These are phyloP conservation scores for Choristoneura rosaceana DNA, from an alignment of 2,888 invertebrate genomes.

Conservation along the genomic window DNA sequence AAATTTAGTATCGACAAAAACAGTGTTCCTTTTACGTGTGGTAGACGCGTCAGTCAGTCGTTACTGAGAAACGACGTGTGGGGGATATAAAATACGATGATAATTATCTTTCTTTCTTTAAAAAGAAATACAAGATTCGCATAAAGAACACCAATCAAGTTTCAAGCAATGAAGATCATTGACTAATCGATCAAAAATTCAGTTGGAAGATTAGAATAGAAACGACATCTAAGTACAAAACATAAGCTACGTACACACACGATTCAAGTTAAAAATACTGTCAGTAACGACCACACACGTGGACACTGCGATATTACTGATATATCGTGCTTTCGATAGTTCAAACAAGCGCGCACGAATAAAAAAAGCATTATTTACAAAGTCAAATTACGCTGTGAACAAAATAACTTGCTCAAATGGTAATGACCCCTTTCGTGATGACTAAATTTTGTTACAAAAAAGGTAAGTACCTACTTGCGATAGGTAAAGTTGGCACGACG, in stretches of 20 bases:
- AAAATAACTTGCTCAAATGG: conserved; percentile 42
- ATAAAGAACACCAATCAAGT: not conserved
- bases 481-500: conserved; percentile 53
- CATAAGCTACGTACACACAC: not conserved
- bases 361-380: conserved; percentile 35
- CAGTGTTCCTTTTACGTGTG: not conserved
- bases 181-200: not conserved
- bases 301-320: conserved; percentile 12
- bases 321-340: conserved; percentile 18
- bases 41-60: not conserved
- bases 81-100: not conserved
- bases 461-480: conserved; percentile 44
- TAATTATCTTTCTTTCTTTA: no score
- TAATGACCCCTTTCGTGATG: conserved; percentile 54
- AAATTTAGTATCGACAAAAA: not conserved
- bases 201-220: not conserved
- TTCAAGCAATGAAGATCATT: not conserved
- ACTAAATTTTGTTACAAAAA: conserved; percentile 48
- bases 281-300: conserved; percentile 25
- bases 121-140: not conserved
- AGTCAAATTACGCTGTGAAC: conserved; percentile 36
- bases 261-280: not conserved
- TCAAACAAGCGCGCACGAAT: conserved; percentile 26
- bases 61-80: not conserved
- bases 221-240: not conserved